phyloP scores from a whole-genome alignment of 30 jellyfish, hydroid and myxozoan species.

The Pelagia noctiluca region DNA sequence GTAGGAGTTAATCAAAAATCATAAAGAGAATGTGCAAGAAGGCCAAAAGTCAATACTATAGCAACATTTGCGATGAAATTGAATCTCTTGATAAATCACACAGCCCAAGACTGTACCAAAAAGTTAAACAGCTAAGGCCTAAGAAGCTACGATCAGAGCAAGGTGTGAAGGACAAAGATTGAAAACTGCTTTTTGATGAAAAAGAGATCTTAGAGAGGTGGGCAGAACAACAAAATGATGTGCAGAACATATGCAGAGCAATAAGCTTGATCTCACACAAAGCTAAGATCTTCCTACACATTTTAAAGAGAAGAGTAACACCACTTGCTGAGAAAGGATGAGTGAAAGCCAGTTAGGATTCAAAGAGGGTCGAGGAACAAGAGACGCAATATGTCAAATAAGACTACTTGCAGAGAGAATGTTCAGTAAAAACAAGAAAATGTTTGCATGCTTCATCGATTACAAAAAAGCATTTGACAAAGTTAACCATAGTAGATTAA shows the following conservation, averaged over 20 bases:
- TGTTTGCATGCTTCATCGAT: constrained; percentile 45
- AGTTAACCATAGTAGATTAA: constrained; percentile 26
- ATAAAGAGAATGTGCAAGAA: too few relatives aligned
- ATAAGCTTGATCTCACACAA: constrained; percentile 41
- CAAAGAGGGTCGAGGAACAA: constrained; percentile 44
- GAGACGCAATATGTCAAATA: constrained; percentile 32
- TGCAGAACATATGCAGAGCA: constrained; percentile 42
- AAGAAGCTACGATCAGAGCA: not conserved
- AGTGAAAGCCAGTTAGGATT: constrained; percentile 43
- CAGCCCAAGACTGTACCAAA: too few relatives aligned
- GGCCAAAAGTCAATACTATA: too few relatives aligned
- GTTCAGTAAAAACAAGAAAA: constrained; percentile 17
- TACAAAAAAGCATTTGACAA: constrained; percentile 63
- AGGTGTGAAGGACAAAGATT: not conserved
- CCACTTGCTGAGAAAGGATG: constrained; percentile 11
- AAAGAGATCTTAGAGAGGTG: constrained; percentile 28
- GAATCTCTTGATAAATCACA: too few relatives aligned
- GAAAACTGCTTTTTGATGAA: not conserved
- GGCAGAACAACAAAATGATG: constrained; percentile 47
- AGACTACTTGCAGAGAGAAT: constrained; percentile 33
- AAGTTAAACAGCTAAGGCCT: too few relatives aligned
- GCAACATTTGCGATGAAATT: too few relatives aligned
- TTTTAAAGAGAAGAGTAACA: constrained; percentile 25
- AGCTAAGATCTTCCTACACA: constrained; percentile 23
- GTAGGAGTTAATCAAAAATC: too few relatives aligned